Conservation (phyloP, 2,113 vertebrate genomes). For the Hemichromis elongatus region DNA sequence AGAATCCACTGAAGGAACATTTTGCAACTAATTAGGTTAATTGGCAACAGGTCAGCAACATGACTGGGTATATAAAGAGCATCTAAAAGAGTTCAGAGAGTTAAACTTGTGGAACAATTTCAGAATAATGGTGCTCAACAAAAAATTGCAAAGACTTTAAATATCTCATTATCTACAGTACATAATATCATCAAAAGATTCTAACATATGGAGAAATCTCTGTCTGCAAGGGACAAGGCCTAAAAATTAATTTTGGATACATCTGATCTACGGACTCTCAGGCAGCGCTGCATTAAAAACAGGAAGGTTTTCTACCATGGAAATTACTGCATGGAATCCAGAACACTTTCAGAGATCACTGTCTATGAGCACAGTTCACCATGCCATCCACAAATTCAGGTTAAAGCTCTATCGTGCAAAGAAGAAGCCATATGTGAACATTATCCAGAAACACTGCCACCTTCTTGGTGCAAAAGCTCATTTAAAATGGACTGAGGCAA, state of each 20-base stretch:
- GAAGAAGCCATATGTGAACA: not conserved
- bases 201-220: not conserved
- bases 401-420: not conserved
- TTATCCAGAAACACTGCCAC: not conserved
- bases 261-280: rapidly evolving
- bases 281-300: not conserved
- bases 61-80: not conserved
- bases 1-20: not conserved
- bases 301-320: not conserved
- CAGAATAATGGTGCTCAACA: not conserved
- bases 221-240: not conserved
- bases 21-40: not conserved
- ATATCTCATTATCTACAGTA: not conserved
- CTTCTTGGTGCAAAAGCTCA: not conserved
- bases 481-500: not conserved
- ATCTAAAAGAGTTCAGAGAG: not conserved
- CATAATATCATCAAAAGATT: not conserved
- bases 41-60: not conserved
- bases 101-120: not conserved
- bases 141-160: not conserved
- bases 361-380: not conserved
- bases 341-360: not conserved
- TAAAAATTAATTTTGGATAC: not conserved
- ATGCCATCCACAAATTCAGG: not conserved
- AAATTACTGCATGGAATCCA: not conserved